phyloP scores from a whole-genome alignment of 2,797 vertebrate genomes.

The Denticeps clupeoides region DNA sequence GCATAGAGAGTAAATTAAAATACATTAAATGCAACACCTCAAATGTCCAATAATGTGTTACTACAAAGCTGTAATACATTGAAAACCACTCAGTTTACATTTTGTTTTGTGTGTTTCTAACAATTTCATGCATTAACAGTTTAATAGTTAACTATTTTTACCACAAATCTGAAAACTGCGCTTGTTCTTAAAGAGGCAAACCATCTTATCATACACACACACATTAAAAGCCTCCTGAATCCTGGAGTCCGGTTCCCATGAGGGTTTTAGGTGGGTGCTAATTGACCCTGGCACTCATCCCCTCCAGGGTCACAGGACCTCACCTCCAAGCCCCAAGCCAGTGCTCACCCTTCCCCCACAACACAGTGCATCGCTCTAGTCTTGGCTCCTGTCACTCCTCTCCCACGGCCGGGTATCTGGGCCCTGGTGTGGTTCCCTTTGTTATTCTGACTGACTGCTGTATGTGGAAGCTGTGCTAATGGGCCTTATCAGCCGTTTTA shows the following conservation, averaged over 20 bases:
- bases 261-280: background rate
- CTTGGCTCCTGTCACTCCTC: background rate
- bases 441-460: conserved; percentile 3
- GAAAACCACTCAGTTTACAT: no score
- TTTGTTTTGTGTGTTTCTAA: no score
- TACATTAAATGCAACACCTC: no score
- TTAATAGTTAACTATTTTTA: no score
- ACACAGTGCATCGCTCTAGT: background rate
- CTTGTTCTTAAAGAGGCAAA: no score
- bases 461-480: conserved; percentile 3
- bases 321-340: background rate
- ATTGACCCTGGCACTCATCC: background rate
- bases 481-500: background rate
- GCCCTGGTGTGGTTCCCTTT: background rate
- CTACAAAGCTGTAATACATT: no score
- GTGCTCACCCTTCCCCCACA: background rate
- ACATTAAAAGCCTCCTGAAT: background rate
- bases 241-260: conserved; percentile 1
- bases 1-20: no score
- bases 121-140: no score
- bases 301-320: background rate
- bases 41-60: no score
- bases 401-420: background rate
- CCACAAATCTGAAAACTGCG: no score
- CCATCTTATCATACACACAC: no score